These are phyloP conservation scores for Aphaenogaster floridana DNA, from an alignment of 1,140 invertebrate species.

Conservation along the genomic window DNA sequence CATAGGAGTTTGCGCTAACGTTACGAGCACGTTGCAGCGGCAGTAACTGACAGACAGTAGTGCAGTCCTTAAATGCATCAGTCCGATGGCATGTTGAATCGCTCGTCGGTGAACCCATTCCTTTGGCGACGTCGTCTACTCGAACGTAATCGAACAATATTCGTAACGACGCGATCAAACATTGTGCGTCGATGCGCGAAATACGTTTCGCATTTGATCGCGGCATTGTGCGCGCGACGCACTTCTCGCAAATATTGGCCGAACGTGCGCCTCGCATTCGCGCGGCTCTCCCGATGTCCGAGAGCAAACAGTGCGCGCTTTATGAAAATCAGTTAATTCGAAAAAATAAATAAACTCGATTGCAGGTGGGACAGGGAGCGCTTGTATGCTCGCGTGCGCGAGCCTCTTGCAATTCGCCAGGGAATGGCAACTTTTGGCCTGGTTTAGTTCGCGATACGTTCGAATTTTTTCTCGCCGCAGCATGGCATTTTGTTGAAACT, in stretches of 20 bases:
- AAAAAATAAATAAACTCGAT: conserved; percentile 56
- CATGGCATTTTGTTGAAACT: neutral
- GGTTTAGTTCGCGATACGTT: neutral
- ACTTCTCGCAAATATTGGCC: conserved; percentile 73
- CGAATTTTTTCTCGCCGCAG: neutral
- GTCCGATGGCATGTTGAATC: conserved; percentile 6
- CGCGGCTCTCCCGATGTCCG: conserved; percentile 8
- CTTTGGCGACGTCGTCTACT: neutral
- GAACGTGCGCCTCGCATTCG: conserved; percentile 68
- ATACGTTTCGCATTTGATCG: conserved; percentile 6
- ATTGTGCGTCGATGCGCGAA: neutral
- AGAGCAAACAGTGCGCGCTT: conserved; percentile 65
- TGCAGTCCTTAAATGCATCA: conserved; percentile 25
- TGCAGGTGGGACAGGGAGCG: neutral
- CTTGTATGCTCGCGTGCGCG: neutral
- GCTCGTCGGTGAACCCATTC: neutral
- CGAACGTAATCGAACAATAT: conserved; percentile 12
- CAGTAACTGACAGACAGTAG: conserved; percentile 25
- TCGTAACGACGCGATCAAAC: conserved; percentile 18
- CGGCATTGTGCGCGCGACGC: conserved; percentile 22
- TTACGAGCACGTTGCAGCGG: conserved; percentile 12
- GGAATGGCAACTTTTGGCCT: neutral
- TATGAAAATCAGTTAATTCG: conserved; percentile 69
- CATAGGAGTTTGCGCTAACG: conserved; percentile 40
- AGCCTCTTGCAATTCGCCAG: conserved; percentile 23